Evolutionary conservation across 2,113 vertebrate genomes (phyloP).

Genomic region (Dasypus novemcinctus): DNA sequence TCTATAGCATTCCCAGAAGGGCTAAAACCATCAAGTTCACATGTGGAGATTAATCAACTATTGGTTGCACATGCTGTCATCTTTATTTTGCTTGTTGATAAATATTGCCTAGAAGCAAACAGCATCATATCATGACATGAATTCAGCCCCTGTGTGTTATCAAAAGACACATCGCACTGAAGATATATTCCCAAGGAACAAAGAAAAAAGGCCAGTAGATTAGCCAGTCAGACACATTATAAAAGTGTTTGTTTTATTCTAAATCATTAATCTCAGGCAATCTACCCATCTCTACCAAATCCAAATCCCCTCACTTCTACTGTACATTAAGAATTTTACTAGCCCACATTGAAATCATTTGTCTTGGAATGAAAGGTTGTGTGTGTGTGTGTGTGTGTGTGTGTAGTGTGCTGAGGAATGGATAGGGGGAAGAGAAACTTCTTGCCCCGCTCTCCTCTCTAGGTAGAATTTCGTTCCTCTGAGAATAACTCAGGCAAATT

Average conservation of each 20-base stretch:
- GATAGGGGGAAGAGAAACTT: background rate
- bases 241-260: background rate
- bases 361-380: background rate
- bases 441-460: background rate
- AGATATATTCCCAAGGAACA: rapidly evolving
- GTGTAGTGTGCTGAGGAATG: background rate
- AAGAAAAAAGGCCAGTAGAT: background rate
- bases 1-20: background rate
- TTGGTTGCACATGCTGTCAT: background rate
- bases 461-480: background rate
- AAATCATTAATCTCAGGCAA: background rate
- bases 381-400: too few species aligned
- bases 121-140: background rate
- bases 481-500: background rate
- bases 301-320: background rate
- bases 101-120: background rate
- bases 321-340: background rate
- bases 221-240: too few species aligned
- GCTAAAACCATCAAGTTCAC: background rate
- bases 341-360: background rate
- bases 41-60: background rate
- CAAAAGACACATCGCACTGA: background rate
- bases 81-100: background rate
- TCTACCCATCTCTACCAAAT: background rate
- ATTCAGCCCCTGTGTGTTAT: too few species aligned